Percentiles rank a stretch among this genome's conserved stretches.
phyloP scores from a whole-genome alignment of 2,797 vertebrate genomes.

The Yasuhikotakia modesta region DNA sequence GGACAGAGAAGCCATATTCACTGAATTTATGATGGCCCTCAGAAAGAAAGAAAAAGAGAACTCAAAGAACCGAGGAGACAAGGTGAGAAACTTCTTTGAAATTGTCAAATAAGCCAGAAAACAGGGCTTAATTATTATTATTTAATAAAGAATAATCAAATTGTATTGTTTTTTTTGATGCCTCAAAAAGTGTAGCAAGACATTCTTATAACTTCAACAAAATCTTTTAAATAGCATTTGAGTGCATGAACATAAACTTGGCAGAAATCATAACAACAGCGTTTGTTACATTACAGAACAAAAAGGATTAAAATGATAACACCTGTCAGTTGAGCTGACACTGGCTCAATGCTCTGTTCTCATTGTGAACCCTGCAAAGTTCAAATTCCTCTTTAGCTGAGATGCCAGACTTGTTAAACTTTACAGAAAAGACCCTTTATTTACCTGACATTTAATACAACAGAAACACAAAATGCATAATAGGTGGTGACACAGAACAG shows the following conservation, averaged over 20 bases:
- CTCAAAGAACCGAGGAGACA: conserved; percentile 94
- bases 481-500: too few relatives aligned
- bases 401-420: conserved; percentile 16
- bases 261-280: too few relatives aligned
- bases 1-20: conserved; percentile 94
- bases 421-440: background rate
- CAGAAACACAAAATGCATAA: background rate
- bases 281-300: too few relatives aligned
- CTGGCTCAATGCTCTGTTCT: background rate
- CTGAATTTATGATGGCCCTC: conserved; percentile 90
- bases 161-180: too few relatives aligned
- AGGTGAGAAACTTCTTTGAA: conserved; percentile 74
- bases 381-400: background rate
- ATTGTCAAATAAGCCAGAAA: background rate
- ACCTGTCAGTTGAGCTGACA: background rate
- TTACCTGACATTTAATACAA: conserved; percentile 30
- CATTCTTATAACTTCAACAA: too few relatives aligned
- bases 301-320: background rate
- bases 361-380: background rate
- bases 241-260: too few relatives aligned
- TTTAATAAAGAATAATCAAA: too few relatives aligned
- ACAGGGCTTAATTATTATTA: background rate
- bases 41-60: conserved; percentile 97
- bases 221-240: too few relatives aligned
- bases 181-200: too few relatives aligned